Conservation (phyloP, 2,888 invertebrate genomes). For the Drosophila seclusa region DNA sequence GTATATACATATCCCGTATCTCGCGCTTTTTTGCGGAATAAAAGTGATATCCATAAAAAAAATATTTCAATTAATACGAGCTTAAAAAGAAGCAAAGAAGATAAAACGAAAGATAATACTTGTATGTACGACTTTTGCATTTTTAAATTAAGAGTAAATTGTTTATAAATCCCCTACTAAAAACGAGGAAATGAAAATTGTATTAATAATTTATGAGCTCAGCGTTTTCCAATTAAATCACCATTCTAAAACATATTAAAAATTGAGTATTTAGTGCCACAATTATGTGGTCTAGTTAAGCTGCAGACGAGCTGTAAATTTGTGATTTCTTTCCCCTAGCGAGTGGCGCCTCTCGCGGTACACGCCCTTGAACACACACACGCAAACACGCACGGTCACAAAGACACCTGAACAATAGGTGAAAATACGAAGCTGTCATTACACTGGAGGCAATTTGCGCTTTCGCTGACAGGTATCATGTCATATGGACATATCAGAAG, state of each 20-base stretch:
- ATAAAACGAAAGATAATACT: neutral
- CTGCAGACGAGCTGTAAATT: constrained; percentile 51
- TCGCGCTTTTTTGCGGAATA: neutral
- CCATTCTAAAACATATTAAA: constrained; percentile 6
- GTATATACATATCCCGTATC: accelerated
- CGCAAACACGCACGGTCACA: neutral
- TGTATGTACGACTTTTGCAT: neutral
- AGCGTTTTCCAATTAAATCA: neutral
- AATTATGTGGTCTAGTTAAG: constrained; percentile 35
- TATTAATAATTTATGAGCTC: neutral
- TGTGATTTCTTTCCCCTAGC: constrained; percentile 25
- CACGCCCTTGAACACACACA: constrained; percentile 6
- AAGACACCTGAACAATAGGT: constrained; percentile 27
- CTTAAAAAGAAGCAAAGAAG: neutral
- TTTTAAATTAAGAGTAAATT: neutral
- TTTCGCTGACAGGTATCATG: constrained; percentile 59
- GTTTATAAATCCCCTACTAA: neutral
- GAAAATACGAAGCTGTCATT: constrained; percentile 56
- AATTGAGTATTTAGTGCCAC: constrained; percentile 26
- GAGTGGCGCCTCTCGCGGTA: constrained; percentile 13
- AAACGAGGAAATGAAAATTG: neutral
- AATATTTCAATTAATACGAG: neutral
- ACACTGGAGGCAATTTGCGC: constrained; percentile 16
- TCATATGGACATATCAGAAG: constrained; percentile 33
- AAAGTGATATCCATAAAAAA: neutral